Percentiles rank a stretch among this genome's conserved stretches.
These are phyloP conservation scores for Manis crassicaudata DNA, from an alignment of 2,797 vertebrate genomes.

Conservation along the genomic window DNA sequence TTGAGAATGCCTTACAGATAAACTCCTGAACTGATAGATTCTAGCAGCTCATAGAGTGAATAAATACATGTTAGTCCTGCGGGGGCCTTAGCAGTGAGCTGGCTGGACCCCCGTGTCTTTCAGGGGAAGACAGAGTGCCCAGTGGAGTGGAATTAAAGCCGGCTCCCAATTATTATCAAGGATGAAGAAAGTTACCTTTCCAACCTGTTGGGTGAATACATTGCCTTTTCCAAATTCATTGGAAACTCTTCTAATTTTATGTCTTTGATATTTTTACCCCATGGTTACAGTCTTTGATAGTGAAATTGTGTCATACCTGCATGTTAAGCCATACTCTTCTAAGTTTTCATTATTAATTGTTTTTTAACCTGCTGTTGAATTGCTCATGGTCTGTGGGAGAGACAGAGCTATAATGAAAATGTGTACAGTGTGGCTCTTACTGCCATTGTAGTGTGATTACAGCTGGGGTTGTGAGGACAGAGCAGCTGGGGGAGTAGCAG, in stretches of 20 bases:
- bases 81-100: neutral
- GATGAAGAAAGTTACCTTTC: neutral
- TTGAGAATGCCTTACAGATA: neutral
- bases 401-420: neutral
- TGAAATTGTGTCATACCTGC: neutral
- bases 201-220: rapidly evolving
- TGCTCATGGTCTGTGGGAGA: neutral
- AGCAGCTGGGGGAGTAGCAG: neutral
- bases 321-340: neutral
- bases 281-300: neutral
- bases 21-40: neutral
- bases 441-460: neutral
- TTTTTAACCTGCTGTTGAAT: neutral
- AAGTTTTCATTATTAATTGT: neutral
- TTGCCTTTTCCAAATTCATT: neutral
- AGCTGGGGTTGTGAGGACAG: neutral
- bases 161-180: neutral
- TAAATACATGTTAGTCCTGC: rapidly evolving
- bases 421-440: too few relatives aligned
- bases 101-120: neutral
- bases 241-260: neutral
- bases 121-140: neutral
- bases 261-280: neutral
- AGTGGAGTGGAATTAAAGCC: too few relatives aligned
- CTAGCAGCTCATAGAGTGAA: neutral